phyloP scores from a whole-genome alignment of 2,888 invertebrate species.

The Caenorhabditis sinica region DNA sequence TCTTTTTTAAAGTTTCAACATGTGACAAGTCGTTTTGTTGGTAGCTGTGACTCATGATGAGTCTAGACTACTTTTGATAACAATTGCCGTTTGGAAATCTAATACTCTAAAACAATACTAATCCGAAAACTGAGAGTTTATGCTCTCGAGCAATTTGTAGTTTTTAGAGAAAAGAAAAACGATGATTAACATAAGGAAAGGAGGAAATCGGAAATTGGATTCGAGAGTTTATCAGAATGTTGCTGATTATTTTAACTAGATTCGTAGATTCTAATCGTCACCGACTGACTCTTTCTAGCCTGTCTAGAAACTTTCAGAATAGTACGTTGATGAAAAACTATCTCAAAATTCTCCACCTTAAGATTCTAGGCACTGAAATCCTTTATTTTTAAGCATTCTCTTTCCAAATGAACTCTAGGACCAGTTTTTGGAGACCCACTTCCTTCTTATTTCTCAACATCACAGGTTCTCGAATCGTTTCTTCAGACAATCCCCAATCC shows the following conservation, averaged over 20 bases:
- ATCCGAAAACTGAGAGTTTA: constrained; percentile 3
- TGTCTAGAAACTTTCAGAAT: too few species aligned
- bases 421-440: neutral
- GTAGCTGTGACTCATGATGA: neutral
- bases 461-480: neutral
- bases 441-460: neutral
- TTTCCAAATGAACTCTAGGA: too few species aligned
- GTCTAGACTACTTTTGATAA: constrained; percentile 24
- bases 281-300: too few species aligned
- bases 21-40: neutral
- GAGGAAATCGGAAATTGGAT: too few species aligned
- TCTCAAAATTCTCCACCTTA: too few species aligned
- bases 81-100: constrained; percentile 8
- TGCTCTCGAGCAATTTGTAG: neutral
- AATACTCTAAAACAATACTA: constrained; percentile 20
- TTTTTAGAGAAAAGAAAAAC: neutral
- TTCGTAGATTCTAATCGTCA: too few species aligned
- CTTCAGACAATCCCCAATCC: neutral
- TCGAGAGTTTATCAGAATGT: too few species aligned
- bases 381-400: too few species aligned
- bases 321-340: too few species aligned
- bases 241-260: too few species aligned
- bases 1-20: constrained; percentile 10
- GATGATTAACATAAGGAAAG: too few species aligned
- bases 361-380: too few species aligned